phyloP scores from a whole-genome alignment of 2,797 vertebrate species.

The Phrynocephalus forsythii region DNA sequence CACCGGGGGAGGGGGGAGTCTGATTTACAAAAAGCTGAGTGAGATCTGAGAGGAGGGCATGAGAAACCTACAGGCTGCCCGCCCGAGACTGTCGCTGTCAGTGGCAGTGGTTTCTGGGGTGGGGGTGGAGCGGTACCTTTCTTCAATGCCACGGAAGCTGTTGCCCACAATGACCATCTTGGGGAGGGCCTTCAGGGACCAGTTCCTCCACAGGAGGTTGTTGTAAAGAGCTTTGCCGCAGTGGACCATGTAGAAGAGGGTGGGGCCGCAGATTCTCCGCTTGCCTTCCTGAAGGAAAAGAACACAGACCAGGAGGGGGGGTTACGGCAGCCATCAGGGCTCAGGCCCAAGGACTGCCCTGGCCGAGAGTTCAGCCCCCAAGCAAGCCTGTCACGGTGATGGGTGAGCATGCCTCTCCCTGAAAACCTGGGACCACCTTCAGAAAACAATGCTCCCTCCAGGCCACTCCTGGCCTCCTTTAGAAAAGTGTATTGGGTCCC shows the following conservation, averaged over 20 bases:
- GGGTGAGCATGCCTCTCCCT: too few species aligned
- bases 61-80: background rate
- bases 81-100: too few species aligned
- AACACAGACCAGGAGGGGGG: too few species aligned
- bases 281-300: conserved; percentile 87
- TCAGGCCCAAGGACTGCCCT: too few species aligned
- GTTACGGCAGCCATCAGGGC: too few species aligned
- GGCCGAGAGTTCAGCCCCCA: too few species aligned
- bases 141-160: conserved; percentile 88
- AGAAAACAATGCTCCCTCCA: too few species aligned
- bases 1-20: background rate
- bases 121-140: conserved; percentile 79
- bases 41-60: background rate
- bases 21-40: background rate
- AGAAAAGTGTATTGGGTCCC: too few species aligned
- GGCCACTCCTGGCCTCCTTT: too few species aligned
- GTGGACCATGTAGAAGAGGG: conserved; percentile 94
- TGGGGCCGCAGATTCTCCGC: conserved; percentile 53
- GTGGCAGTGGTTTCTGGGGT: too few species aligned
- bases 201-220: conserved; percentile 96
- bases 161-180: conserved; percentile 88
- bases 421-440: too few species aligned
- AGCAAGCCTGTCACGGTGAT: too few species aligned
- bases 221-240: conserved; percentile 97
- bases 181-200: conserved; percentile 81